Evolutionary conservation across 2,113 vertebrate genomes (phyloP).

Genomic region (Pipa parva): DNA sequence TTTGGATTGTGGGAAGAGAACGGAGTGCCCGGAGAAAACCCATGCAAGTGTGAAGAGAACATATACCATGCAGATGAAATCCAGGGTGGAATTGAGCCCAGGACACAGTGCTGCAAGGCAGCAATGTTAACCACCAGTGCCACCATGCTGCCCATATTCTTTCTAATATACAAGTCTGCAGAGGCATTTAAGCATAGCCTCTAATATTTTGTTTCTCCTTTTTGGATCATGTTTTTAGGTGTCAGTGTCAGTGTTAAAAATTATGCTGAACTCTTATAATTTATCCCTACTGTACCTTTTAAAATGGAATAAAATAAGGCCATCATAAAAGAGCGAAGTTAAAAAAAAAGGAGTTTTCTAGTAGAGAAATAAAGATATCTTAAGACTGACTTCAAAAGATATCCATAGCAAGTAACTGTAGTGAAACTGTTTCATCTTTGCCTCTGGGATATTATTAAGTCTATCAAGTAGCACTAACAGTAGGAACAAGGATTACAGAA

Average conservation of each 20-base stretch:
- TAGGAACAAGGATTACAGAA: conserved; percentile 80
- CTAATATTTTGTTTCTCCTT: too few relatives aligned
- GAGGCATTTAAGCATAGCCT: too few relatives aligned
- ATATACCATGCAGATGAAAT: too few relatives aligned
- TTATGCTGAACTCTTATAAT: not conserved
- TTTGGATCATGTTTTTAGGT: not conserved
- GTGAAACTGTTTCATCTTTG: conserved; percentile 93
- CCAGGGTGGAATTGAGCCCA: too few relatives aligned
- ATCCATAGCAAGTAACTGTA: conserved; percentile 85
- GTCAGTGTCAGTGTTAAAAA: not conserved
- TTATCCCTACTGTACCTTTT: conserved; percentile 10
- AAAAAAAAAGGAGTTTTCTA: conserved; percentile 62
- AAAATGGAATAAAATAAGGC: conserved; percentile 62
- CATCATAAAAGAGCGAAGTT: conserved; percentile 65
- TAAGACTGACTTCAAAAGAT: conserved; percentile 92
- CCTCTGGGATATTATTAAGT: conserved; percentile 98
- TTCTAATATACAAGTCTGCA: too few relatives aligned
- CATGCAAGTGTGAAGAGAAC: too few relatives aligned
- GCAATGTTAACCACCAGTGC: too few relatives aligned
- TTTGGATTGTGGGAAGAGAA: too few relatives aligned
- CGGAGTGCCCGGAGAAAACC: too few relatives aligned
- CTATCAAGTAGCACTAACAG: conserved; percentile 86
- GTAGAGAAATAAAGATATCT: conserved; percentile 97
- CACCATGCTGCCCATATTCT: too few relatives aligned
- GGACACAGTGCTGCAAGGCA: too few relatives aligned